Base-by-base conservation (phyloP, 2,797 vertebrate genomes). In the Yasuhikotakia modesta region DNA sequence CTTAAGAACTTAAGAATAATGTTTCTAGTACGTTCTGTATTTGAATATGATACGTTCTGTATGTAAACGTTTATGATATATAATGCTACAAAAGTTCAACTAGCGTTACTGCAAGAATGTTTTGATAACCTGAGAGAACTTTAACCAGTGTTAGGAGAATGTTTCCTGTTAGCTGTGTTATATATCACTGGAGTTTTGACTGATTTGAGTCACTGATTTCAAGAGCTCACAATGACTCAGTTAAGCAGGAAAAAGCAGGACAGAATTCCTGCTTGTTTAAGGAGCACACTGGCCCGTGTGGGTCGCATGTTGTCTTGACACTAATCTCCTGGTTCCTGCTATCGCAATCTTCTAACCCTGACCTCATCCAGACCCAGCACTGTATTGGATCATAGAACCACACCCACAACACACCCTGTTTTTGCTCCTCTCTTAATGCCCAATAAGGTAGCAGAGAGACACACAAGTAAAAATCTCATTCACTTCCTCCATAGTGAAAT, bases 271-370 rank as follows among this genome's bases (percentile, higher is more conserved):
- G 64, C 13, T 30, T 11, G 19, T 27, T 27, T 64, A 79, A 19
- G 73, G 80, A 57, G 64, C 76, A 75, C 21, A n/a, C n/a, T n/a
- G 60, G 79, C 80, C 69, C 77, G 83, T 74, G 65, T 21, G 73
- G 70, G 74, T 61, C 77, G 22, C 24, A 69, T 84, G 82, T 48
- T 79, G 1, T 68, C 64, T 80, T 79, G 39, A 74, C 73, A 73
- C 70, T 48, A 75, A 43, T 75, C 53, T 64, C 80, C 79, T 73
- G 82, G 81, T 70, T 79, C 76, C 72, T 78, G 74, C 77, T 65
- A 60, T 66, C 22, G 24, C 45, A 72, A 70, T 69, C 43, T 77
- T 46, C 50, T 67, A n/a, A 67, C 58, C 55, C 64, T 30, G 61
- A 48, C 35, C 22, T 12, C 5, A 21, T 55, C 53, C 64, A 76